phyloP scores from a whole-genome alignment of 2,797 vertebrate species.

The Gorsachius magnificus region DNA sequence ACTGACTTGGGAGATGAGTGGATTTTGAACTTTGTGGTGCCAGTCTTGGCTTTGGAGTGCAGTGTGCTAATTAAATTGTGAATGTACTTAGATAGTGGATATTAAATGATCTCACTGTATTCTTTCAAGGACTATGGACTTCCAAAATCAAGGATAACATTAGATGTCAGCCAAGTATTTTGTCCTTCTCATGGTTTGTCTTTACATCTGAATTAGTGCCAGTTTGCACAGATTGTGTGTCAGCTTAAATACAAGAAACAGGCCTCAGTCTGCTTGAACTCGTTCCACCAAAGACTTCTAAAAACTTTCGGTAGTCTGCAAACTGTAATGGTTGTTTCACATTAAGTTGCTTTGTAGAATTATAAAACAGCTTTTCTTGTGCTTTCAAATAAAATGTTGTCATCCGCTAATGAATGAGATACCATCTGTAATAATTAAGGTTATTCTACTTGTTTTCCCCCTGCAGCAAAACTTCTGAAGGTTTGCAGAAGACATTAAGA shows the following conservation, averaged over 20 bases:
- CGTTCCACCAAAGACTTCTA: constrained; percentile 70
- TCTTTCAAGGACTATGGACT: constrained; percentile 61
- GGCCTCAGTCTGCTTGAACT: constrained; percentile 71
- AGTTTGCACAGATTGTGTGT: constrained; percentile 77
- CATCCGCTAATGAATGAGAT: constrained; percentile 71
- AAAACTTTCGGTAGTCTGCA: constrained; percentile 70
- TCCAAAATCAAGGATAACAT: constrained; percentile 61
- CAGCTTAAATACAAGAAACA: constrained; percentile 73
- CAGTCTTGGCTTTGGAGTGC: not conserved
- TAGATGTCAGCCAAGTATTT: constrained; percentile 72
- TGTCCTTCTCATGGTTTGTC: constrained; percentile 71
- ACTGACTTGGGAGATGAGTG: not conserved
- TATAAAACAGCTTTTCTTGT: constrained; percentile 69
- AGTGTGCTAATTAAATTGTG: constrained; percentile 46
- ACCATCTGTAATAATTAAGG: constrained; percentile 74
- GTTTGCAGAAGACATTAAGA: constrained; percentile 64
- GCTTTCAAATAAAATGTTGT: constrained; percentile 76
- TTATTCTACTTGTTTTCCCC: constrained; percentile 68
- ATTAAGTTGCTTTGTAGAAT: constrained; percentile 73
- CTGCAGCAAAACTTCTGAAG: constrained; percentile 74
- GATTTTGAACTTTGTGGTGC: constrained; percentile 46
- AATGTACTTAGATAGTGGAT: constrained; percentile 8
- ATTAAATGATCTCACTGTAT: constrained; percentile 57
- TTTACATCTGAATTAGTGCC: constrained; percentile 73
- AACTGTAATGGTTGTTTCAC: constrained; percentile 53